Evolutionary conservation across 2,888 invertebrate genomes (phyloP), one percentile per base, ranked within the genome.

Genomic region (Sepiola atlantica): DNA sequence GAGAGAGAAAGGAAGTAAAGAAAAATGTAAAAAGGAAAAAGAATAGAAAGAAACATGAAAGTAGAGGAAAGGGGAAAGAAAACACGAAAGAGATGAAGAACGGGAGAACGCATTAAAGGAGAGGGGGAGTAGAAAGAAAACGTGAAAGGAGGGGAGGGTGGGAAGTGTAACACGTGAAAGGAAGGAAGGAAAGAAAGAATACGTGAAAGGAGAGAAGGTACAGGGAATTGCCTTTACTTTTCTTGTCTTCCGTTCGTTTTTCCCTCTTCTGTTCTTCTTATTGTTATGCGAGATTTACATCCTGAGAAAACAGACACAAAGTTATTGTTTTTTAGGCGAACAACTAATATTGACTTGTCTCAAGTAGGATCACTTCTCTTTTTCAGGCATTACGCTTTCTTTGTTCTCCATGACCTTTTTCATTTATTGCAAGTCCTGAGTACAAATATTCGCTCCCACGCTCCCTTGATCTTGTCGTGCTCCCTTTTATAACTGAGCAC

Each of bases 21-120:
- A 57, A 18, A 21, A 57, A 21, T 18, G 4, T 57, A 57, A 21
- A 57, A 57, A 18, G 57, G 16, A 24, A 61, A 10, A 61, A 21
- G 24, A 24, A 61, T 0, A 21, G 28, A 8, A 61, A 77, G n/a
- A 77, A n/a, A 77, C 28, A 1, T n/a, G 10, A n/a, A 77, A n/a
- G 10, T 18, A 3, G n/a, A 2, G 4, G 14, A n/a, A 2, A 12
- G n/a, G n/a, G 18, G 77, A 77, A 3, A n/a, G 3, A 14, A n/a
- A 0, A n/a, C 3, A 12, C 0, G 16, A 18, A 21, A 2, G 16
- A 14, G 10, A 10, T 10, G 12, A 14, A 1, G n/a, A 14, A n/a
- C 10, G 0, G 18, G 12, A n/a, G 14, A n/a, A 12, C 1, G 0
- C 10, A n/a, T 12, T 0, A 77, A 16, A 77, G n/a, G 14, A 14